Conservation (phyloP, 2,888 invertebrate genomes). For the Oscheius myriophilus region DNA sequence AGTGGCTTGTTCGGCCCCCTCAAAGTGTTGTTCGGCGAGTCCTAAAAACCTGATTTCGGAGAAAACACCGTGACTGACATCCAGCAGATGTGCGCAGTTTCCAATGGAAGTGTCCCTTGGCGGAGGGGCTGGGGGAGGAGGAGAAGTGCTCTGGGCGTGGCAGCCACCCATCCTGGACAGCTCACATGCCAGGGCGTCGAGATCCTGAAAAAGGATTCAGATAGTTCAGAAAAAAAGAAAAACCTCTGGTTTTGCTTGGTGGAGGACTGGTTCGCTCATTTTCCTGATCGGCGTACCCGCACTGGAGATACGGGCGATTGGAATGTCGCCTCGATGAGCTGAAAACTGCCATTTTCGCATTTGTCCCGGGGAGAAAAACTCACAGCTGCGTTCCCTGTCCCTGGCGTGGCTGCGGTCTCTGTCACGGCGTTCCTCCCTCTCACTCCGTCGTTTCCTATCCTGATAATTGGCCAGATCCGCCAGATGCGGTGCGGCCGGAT, state of each 20-base stretch:
- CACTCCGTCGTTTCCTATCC: slow-evolving; percentile 42
- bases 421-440: slow-evolving; percentile 40
- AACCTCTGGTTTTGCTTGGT: slow-evolving; percentile 64
- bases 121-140: slow-evolving; percentile 70
- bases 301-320: slow-evolving; percentile 45
- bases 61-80: slow-evolving; percentile 30
- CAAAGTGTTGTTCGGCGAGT: slow-evolving; percentile 53
- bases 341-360: no score
- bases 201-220: slow-evolving; percentile 78
- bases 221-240: not conserved
- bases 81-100: slow-evolving; percentile 37
- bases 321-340: slow-evolving; percentile 44
- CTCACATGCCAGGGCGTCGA: slow-evolving; percentile 94
- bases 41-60: slow-evolving; percentile 33
- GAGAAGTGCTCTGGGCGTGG: slow-evolving; percentile 40
- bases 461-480: slow-evolving; percentile 65
- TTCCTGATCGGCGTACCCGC: slow-evolving; percentile 60
- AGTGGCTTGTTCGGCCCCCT: slow-evolving; percentile 84
- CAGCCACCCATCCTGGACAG: slow-evolving; percentile 84
- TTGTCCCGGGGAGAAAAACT: slow-evolving; percentile 3
- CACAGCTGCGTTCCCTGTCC: slow-evolving; percentile 27
- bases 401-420: slow-evolving; percentile 39
- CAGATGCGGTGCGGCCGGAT: slow-evolving; percentile 69
- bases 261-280: slow-evolving; percentile 66
- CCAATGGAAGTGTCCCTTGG: slow-evolving; percentile 67